phyloP scores from a whole-genome alignment of 2,888 invertebrate genomes.

The Mythimna albipuncta region DNA sequence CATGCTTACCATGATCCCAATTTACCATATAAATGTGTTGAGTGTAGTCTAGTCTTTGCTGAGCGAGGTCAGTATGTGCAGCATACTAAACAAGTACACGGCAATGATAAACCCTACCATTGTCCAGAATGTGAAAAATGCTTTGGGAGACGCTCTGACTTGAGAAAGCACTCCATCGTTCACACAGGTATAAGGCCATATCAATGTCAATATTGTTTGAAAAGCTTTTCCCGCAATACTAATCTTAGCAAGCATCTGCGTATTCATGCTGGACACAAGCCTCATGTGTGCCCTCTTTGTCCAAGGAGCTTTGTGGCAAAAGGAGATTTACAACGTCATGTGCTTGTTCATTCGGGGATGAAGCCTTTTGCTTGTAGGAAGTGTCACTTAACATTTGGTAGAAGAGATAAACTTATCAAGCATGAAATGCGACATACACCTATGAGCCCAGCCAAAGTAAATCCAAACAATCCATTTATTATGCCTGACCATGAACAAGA shows the following conservation, averaged over 20 bases:
- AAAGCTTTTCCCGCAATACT: conserved; percentile 94
- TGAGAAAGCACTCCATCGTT: conserved; percentile 94
- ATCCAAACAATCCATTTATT: conserved; percentile 71
- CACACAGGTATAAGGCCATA: conserved; percentile 94
- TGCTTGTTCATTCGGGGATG: conserved; percentile 92
- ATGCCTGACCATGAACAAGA: conserved; percentile 73
- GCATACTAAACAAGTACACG: conserved; percentile 92
- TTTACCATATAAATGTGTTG: conserved; percentile 91
- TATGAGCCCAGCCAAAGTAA: conserved; percentile 74
- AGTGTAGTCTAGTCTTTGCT: conserved; percentile 91
- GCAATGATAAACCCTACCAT: conserved; percentile 93
- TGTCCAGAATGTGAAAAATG: conserved; percentile 93
- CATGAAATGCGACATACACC: conserved; percentile 92
- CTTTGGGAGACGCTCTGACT: conserved; percentile 93
- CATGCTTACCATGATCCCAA: conserved; percentile 91
- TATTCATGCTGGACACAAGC: conserved; percentile 93
- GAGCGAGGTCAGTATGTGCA: conserved; percentile 92
- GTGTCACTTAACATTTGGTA: conserved; percentile 92
- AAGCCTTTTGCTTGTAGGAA: conserved; percentile 92
- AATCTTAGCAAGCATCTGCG: conserved; percentile 94
- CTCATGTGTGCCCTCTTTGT: conserved; percentile 93
- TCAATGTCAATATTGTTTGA: conserved; percentile 93
- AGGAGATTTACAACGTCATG: conserved; percentile 92
- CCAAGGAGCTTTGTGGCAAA: conserved; percentile 94
- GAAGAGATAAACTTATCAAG: conserved; percentile 92